These are phyloP conservation scores for Elgaria multicarinata DNA, from an alignment of 2,113 vertebrate species.

Conservation along the genomic window DNA sequence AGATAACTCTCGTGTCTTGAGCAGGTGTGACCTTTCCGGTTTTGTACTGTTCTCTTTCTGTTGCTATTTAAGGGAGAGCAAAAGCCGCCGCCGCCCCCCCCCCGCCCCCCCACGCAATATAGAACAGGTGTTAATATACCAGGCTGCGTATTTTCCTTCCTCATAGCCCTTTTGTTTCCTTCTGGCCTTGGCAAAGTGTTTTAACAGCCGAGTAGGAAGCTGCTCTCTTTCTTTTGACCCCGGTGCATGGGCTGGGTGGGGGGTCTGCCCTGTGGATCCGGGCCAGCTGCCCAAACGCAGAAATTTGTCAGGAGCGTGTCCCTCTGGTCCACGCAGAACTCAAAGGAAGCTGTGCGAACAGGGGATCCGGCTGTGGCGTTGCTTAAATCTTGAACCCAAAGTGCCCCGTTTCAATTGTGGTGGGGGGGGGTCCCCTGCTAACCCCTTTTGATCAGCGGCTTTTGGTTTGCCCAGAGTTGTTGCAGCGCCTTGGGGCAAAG, in stretches of 20 bases:
- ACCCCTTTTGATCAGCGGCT: too few species aligned
- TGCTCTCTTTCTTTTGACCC: conserved; percentile 39
- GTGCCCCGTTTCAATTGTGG: not conserved
- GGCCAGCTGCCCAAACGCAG: conserved; percentile 44
- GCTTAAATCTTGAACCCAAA: not conserved
- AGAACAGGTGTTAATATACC: conserved; percentile 1
- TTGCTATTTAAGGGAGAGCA: conserved; percentile 77
- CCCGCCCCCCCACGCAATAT: not conserved
- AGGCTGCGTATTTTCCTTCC: not conserved
- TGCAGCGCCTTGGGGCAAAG: not conserved
- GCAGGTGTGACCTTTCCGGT: conserved; percentile 53
- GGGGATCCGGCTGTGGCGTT: conserved; percentile 4
- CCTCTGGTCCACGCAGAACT: conserved; percentile 54
- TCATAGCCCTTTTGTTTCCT: not conserved
- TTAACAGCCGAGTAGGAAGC: conserved; percentile 39
- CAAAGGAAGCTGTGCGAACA: conserved; percentile 25
- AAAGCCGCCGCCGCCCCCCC: conserved; percentile 59
- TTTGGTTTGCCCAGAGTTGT: too few species aligned
- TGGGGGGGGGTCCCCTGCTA: not conserved
- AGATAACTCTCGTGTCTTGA: conserved; percentile 59
- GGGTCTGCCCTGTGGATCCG: conserved; percentile 21
- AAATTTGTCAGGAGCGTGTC: conserved; percentile 8
- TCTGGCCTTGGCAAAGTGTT: not conserved
- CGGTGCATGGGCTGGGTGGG: not conserved
- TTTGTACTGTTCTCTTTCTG: conserved; percentile 73